Evolutionary conservation across 1,140 invertebrate genomes (phyloP), one percentile per base, ranked within the genome.

Genomic region (Halesus radiatus): DNA sequence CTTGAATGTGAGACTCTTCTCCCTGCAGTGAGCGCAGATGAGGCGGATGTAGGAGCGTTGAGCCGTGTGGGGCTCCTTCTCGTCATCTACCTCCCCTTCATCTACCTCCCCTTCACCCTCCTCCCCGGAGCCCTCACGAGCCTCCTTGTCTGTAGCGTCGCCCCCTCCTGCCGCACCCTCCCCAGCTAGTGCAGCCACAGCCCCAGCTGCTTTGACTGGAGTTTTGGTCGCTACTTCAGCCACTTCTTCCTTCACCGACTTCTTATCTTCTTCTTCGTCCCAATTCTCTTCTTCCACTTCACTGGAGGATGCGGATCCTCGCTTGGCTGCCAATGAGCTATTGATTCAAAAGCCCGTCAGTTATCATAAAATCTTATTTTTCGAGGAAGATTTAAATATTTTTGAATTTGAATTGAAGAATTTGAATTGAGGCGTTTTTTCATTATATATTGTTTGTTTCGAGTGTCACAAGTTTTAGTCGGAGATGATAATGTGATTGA

Each of bases 1-100:
- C 84, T 92, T 93, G 84, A 95, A 95, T 13, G 94, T 95, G 3
- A 93, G 88, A 84, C 92, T 94, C 83, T 92, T 92, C 82, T 93
- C 91, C 73, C 91, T 89, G 84, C 95, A 96, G 85, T 95, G 94
- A 1, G 94, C 93, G 85, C 95, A 96, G 29, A 90, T 90, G 1
- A 96, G 87, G 84, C 93, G 93, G 22, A 95, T 93, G 83, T 92
- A 95, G 29, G 90, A 87, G 54, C 86, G 84, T 58, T 76, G 87
- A 85, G 77, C 88, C 81, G 78, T 50, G 32, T 88, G 81, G 80
- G 83, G 85, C 16, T 73, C 70, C 32, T 84, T 85, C 80, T 86
- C 85, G 13, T 84, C 84, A 26, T 86, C 76, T 79, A 88, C 83
- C 20, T 91, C 90, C 6, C 86, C 86, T 22, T 91, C 90, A n/a